Evolutionary conservation across 2,888 invertebrate genomes (phyloP).

Genomic region (Petrophora chlorosata): DNA sequence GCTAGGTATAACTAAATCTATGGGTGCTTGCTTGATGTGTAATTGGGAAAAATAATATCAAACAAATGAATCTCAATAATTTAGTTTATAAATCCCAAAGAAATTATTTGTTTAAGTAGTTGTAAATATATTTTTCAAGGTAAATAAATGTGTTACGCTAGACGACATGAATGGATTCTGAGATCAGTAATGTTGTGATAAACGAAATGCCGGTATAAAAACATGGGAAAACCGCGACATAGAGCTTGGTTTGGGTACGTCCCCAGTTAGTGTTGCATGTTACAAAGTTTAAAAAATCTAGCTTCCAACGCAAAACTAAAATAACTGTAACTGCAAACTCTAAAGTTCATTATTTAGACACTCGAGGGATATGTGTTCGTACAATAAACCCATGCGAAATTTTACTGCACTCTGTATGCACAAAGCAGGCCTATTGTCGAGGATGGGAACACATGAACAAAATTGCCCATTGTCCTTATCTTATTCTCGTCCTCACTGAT

Average conservation of each 20-base stretch:
- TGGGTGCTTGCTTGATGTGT: too few species aligned
- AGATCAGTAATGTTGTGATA: too few species aligned
- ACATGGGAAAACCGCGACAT: not conserved
- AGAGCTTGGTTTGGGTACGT: not conserved
- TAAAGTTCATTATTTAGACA: slow-evolving; percentile 6
- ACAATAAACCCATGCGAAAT: slow-evolving; percentile 57
- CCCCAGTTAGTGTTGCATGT: not conserved
- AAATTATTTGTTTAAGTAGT: too few species aligned
- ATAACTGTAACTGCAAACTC: slow-evolving; percentile 1
- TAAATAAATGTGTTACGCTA: too few species aligned
- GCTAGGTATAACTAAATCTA: too few species aligned
- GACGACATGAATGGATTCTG: not conserved
- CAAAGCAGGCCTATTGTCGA: slow-evolving; percentile 52
- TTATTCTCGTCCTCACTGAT: slow-evolving; percentile 67
- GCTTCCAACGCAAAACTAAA: not conserved
- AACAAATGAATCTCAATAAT: too few species aligned
- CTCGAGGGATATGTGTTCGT: slow-evolving; percentile 16
- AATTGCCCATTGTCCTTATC: slow-evolving; percentile 71
- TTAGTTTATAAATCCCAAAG: too few species aligned
- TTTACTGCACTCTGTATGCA: slow-evolving; percentile 43
- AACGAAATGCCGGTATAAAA: too few species aligned
- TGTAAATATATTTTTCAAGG: too few species aligned
- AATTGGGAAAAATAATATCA: not conserved
- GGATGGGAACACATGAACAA: slow-evolving; percentile 59
- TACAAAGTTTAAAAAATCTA: not conserved